Evolutionary conservation across 2,113 vertebrate genomes (phyloP).

Genomic region (Aptenodytes forsteri): DNA sequence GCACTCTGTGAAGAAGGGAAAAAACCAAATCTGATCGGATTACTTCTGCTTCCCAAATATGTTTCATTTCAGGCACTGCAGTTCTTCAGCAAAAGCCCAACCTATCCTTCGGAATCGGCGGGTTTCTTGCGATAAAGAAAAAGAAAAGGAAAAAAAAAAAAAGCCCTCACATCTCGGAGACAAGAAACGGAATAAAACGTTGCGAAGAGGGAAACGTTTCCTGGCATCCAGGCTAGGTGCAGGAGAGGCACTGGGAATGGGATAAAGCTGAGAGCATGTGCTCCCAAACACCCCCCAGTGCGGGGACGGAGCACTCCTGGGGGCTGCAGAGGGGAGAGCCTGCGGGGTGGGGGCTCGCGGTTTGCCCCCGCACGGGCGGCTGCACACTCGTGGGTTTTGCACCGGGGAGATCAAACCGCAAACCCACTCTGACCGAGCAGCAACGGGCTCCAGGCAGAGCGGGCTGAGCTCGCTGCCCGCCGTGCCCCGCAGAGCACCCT

Average conservation of each 20-base stretch:
- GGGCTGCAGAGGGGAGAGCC: not conserved
- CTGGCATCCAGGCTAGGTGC: not conserved
- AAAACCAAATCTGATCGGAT: not conserved
- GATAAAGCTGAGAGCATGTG: not conserved
- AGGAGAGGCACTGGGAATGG: not conserved
- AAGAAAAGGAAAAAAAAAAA: fast-evolving
- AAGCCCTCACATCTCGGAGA: fast-evolving
- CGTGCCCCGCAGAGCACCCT: not conserved
- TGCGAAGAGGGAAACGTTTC: not conserved
- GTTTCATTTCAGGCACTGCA: not conserved
- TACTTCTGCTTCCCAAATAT: not conserved
- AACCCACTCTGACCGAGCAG: not conserved
- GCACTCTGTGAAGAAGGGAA: not conserved
- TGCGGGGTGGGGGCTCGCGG: fast-evolving
- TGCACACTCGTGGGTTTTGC: not conserved
- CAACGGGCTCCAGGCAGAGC: fast-evolving
- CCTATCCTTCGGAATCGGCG: fast-evolving
- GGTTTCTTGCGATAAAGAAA: not conserved
- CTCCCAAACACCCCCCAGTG: not conserved
- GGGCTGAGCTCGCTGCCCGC: not conserved
- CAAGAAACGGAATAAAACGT: not conserved
- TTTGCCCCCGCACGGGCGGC: not conserved
- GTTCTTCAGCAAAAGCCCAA: not conserved
- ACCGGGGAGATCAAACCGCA: not conserved
- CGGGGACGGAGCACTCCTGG: not conserved